Percentiles rank a stretch among this genome's conserved stretches.
phyloP scores from a whole-genome alignment of 1,140 invertebrate species.

The Eurosta solidaginis region DNA sequence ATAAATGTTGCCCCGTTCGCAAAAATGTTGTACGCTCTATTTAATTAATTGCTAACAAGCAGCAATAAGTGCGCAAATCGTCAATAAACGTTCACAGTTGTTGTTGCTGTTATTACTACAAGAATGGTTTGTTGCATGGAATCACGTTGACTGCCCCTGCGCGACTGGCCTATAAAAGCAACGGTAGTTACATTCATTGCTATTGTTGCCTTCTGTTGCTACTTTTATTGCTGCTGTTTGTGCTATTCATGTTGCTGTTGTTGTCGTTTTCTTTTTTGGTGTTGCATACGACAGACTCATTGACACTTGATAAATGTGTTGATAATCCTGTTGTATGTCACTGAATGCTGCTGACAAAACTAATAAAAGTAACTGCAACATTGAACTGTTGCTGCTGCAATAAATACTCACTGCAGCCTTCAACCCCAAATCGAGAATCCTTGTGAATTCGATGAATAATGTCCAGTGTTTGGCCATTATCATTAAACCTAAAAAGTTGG shows the following conservation, averaged over 20 bases:
- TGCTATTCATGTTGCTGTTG: not conserved
- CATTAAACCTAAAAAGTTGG: slow-evolving; percentile 2
- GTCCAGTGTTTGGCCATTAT: not conserved
- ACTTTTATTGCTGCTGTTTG: not conserved
- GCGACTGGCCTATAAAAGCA: not conserved
- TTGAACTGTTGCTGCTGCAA: not conserved
- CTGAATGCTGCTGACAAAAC: slow-evolving; percentile 21
- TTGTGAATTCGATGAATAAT: slow-evolving; percentile 18
- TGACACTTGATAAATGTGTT: slow-evolving; percentile 32
- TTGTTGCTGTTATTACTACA: not conserved
- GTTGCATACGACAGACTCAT: not conserved
- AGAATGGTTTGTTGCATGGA: not conserved
- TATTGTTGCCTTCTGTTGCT: too few species aligned
- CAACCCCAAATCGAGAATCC: not conserved
- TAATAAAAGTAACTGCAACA: slow-evolving; percentile 14
- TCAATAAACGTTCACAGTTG: not conserved
- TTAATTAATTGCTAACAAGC: slow-evolving; percentile 32
- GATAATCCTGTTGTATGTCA: slow-evolving; percentile 34
- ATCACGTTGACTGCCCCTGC: not conserved
- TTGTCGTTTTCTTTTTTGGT: not conserved
- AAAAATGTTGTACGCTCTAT: slow-evolving; percentile 26
- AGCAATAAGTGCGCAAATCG: not conserved
- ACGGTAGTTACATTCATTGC: not conserved
- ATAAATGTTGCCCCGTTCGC: slow-evolving; percentile 12
- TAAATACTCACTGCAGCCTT: not conserved